Base-by-base conservation (phyloP, 2,888 invertebrate species). In the Stegophylla sp. region DNA sequence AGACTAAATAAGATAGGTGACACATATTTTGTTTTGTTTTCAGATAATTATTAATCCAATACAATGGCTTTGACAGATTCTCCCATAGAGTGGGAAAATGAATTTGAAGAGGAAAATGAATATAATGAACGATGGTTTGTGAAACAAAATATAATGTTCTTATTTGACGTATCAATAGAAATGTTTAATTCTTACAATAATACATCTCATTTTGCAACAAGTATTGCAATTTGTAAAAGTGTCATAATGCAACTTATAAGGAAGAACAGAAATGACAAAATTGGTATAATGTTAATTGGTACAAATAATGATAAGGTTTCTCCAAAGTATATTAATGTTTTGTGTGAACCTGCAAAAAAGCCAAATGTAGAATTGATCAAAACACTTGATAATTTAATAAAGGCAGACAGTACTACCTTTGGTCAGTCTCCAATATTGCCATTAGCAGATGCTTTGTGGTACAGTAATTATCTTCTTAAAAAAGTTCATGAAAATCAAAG, bases 371-470 rank as follows among this genome's bases (percentile, higher is more conserved):
- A 48, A 41, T 71, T 63, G 4, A 79, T 79, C 45, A 79, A 61
- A 63, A 61, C n/a, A 15, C 71, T 79, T 9, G 61, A 79, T 61
- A 12, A 79, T 28, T 51, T 75, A 4, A 17, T 77, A 15, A 20
- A 45, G 28, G 59, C 59, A 0, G 41, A 51, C n/a, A 12, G 43
- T 34, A 41, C 34, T 15, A 79, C 28, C 10, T 41, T 20, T 71
- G 77, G 77, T 10, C 45, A 67, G 2, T 71, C 71, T 51, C 20
- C 41, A n/a, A 23, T 20, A 7, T 51, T 17, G 17, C 79, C 82
- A 34, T 41, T 83, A 20, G 63, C 76, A 7, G 82, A 82, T 41
- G 76, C 75, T 1, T 63, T 83, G 17, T 82, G 82, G 81, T 75
- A 82, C 48, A 41, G 77, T 72, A 79, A 75, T 7, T 82, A 75